These are phyloP conservation scores for Morone chrysops DNA, from an alignment of 2,113 vertebrate genomes.

Conservation along the genomic window DNA sequence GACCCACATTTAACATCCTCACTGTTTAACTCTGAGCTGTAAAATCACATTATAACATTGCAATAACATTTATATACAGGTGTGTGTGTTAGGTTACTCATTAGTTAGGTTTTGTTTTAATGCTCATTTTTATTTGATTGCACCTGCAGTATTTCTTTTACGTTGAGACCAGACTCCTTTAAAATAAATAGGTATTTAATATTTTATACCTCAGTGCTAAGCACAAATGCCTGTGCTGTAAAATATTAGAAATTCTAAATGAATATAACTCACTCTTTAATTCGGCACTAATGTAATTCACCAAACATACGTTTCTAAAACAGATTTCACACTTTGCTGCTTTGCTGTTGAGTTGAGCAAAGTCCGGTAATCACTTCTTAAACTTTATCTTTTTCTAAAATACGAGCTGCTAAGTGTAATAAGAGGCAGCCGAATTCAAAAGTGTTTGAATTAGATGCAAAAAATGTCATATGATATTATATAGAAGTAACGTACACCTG, in stretches of 20 bases:
- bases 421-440: not conserved
- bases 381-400: not conserved
- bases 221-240: rapidly evolving
- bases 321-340: not conserved
- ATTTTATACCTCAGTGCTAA: rapidly evolving
- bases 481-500: rapidly evolving
- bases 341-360: not conserved
- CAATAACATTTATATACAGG: not conserved
- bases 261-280: rapidly evolving
- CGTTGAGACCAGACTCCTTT: not conserved
- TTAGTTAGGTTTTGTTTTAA: not conserved
- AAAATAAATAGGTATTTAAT: not conserved
- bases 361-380: not conserved
- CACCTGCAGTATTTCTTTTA: not conserved
- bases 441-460: rapidly evolving
- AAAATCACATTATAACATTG: not conserved
- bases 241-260: too few relatives aligned
- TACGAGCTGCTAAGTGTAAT: rapidly evolving
- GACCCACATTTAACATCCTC: too few relatives aligned
- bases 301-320: rapidly evolving
- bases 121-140: not conserved
- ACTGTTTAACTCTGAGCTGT: not conserved
- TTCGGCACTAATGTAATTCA: not conserved
- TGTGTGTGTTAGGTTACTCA: not conserved
- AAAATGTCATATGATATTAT: rapidly evolving